Evolutionary conservation across 2,888 invertebrate species (phyloP), one percentile per base, ranked within the genome.

Genomic region (Aspidapion aeneum): DNA sequence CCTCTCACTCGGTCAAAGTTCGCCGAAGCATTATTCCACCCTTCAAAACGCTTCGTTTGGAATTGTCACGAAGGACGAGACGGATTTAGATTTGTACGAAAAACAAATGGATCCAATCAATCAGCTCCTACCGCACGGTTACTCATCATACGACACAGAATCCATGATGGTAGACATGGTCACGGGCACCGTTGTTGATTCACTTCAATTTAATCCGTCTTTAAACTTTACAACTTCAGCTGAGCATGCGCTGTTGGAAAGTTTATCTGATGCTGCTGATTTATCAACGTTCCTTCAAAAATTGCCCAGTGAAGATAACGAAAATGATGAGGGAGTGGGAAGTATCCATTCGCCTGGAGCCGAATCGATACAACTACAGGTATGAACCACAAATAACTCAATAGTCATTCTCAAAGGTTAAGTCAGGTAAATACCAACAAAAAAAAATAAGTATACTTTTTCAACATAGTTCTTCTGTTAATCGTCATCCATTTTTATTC

Each of bases 1-100:
- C 66, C 69, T 78, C 70, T 86, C 80, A 81, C 84, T 81, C 54
- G 77, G 81, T 71, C 75, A 80, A 71, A 78, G 77, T 72, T 75
- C 82, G 58, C 78, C 81, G 35, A 91, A 91, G 78, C 75, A 75
- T 67, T 91, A 91, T 81, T 90, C 91, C 3, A 82, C 91, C 64
- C 84, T 92, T 76, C 91, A 91, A 78, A 93, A 88, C 72, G 91
- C 93, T 68, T 90, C 90, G 16, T 93, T 93, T 72, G 93, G 52
- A 80, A 90, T 74, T 2, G 71, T 74, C 85, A 90, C 62, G 82
- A 93, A 66, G 92, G 93, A 80, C 90, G 93, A 74, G 91, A 89
- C 89, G 64, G 90, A 91, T 73, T 78, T 87, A 56, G 90, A 90
- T 64, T 76, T 80, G 18, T 92, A 91, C 77, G 89, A 90, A 72